Evolutionary conservation across 1,140 invertebrate species (phyloP).

Genomic region (Lordiphosa clarofinis): DNA sequence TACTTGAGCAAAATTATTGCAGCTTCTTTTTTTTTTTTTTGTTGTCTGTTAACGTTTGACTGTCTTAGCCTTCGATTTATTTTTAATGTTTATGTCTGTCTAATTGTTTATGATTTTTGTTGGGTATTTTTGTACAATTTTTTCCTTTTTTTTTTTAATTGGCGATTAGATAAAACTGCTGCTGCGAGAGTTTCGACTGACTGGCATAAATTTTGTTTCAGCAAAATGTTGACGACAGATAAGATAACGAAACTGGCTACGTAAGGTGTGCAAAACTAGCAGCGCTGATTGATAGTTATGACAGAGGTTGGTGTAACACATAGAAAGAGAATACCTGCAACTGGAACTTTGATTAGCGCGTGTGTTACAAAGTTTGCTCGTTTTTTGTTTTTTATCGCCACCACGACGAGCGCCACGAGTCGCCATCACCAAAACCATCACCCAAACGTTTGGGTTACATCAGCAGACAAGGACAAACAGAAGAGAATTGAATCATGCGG

Average conservation of each 20-base stretch:
- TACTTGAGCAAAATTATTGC: slow-evolving; percentile 73
- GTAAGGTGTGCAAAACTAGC: slow-evolving; percentile 60
- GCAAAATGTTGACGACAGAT: slow-evolving; percentile 54
- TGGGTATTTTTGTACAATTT: slow-evolving; percentile 34
- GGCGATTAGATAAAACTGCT: slow-evolving; percentile 64
- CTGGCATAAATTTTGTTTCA: slow-evolving; percentile 70
- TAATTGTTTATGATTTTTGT: slow-evolving; percentile 71
- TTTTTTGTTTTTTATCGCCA: slow-evolving; percentile 39
- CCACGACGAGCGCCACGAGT: slow-evolving; percentile 35
- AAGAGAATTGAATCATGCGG: no score
- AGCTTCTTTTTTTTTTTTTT: slow-evolving; percentile 55
- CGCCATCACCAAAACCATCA: not conserved
- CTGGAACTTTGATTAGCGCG: slow-evolving; percentile 63
- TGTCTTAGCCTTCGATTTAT: slow-evolving; percentile 72
- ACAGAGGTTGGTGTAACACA: not conserved
- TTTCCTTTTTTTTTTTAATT: slow-evolving; percentile 51
- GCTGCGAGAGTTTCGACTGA: slow-evolving; percentile 6
- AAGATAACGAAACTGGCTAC: slow-evolving; percentile 40
- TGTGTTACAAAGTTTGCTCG: slow-evolving; percentile 38
- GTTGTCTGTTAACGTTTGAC: slow-evolving; percentile 34
- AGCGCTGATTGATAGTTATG: slow-evolving; percentile 59
- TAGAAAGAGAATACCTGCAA: slow-evolving; percentile 21
- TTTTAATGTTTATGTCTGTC: slow-evolving; percentile 76
- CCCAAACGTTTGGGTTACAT: slow-evolving; percentile 5
- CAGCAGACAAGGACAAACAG: slow-evolving; percentile 19